Evolutionary conservation across 2,888 invertebrate genomes (phyloP).

Genomic region (Druceiella hillmani): DNA sequence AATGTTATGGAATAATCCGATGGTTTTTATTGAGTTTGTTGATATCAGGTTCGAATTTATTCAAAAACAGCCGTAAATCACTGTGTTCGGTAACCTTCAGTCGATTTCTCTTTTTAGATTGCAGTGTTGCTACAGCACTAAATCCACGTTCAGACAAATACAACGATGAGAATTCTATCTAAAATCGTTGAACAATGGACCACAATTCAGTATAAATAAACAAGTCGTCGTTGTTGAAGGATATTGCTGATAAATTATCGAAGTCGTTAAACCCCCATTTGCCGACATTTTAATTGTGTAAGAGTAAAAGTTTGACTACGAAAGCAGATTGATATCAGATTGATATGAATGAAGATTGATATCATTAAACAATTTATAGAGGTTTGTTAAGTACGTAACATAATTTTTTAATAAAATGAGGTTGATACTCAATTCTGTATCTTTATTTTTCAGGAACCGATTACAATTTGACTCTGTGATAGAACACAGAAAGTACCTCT

Average conservation of each 20-base stretch:
- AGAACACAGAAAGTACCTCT: no score
- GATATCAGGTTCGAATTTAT: background rate
- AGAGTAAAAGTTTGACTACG: background rate
- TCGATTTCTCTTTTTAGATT: background rate
- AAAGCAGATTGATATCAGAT: background rate
- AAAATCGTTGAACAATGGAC: background rate
- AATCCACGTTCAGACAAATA: conserved; percentile 1
- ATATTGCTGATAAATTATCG: background rate
- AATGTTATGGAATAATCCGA: no score
- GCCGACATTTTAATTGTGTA: background rate
- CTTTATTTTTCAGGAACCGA: no score
- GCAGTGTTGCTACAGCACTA: background rate
- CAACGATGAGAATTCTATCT: no score
- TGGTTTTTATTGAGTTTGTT: background rate
- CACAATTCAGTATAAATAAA: background rate
- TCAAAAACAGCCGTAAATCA: background rate
- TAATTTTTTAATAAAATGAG: no score
- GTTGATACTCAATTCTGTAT: no score
- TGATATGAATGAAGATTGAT: no score
- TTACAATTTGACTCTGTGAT: no score
- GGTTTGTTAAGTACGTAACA: no score
- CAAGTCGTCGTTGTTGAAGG: conserved; percentile 1
- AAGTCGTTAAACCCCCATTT: background rate
- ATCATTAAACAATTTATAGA: no score
- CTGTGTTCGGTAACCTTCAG: background rate